Base-by-base conservation (phyloP, 2,113 vertebrate genomes). In the Varanus salvator region DNA sequence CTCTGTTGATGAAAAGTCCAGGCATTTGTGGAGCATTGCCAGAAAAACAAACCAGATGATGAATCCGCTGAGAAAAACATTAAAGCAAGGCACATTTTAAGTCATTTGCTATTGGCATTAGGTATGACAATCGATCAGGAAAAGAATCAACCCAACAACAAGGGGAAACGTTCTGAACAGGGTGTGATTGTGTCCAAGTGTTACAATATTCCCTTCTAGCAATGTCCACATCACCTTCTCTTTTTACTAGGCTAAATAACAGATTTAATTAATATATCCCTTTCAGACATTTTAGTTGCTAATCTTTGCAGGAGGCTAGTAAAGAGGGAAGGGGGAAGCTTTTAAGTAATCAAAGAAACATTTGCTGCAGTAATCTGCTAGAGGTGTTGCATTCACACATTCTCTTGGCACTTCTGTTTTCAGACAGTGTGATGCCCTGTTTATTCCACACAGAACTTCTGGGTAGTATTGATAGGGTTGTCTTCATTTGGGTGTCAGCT, bases 271-370 rank as follows among this genome's bases (percentile, higher is more conserved):
- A 87, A 87, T 54, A 34, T 64, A 38, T 64, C 68, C 57, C 80
- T 54, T 86, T 80, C 75, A 87, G 74, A 87, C 69, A 87, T 78
- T 87, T 80, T 83, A n/a, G 21, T 64, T 80, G 44, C 54, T 84
- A 71, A 80, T 85, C 86, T 80, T 29, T 54, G 19, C 4, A 6
- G 80, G 31, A 81, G 64, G 15, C 14, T 77, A 48, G 80, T 80
- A 81, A 25, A 85, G 19, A 0, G 11, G 38, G 0, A 38, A 38
- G 17, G 6, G 9, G n/a, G 15, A 54, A 9, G 19, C 8, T 44
- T 38, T 27, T 8, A 38, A 0, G 17, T 14, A 52, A 11, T 6
- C n/a, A 34, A 17, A 27, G n/a, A 86, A 48, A 25, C 21, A 1
- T 54, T 14, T 57, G n/a, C 34, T 52, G 48, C 57, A 8, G 3